phyloP scores from a whole-genome alignment of 2,888 invertebrate species.

The Tenthredo mesomela region DNA sequence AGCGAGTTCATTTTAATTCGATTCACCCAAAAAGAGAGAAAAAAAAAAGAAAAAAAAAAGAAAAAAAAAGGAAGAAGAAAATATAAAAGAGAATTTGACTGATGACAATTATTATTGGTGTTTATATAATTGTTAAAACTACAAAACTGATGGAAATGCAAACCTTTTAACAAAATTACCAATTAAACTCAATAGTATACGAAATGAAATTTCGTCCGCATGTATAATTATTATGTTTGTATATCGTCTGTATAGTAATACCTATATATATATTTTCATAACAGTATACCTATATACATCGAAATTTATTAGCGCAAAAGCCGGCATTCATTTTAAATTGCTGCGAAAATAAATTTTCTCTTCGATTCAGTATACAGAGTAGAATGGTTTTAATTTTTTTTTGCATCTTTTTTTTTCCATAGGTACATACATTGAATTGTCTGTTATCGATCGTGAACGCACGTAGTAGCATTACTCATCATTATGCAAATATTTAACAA shows the following conservation, averaged over 20 bases:
- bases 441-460: background rate
- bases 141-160: conserved; percentile 6
- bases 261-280: too few relatives aligned
- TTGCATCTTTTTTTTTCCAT: background rate
- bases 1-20: conserved; percentile 8
- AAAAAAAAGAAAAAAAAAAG: background rate
- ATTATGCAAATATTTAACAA: conserved; percentile 16
- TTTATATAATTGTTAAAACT: background rate
- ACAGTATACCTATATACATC: too few relatives aligned
- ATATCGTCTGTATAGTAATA: background rate
- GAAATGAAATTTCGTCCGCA: conserved; percentile 9
- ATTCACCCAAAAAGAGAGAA: background rate
- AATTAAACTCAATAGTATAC: conserved; percentile 19
- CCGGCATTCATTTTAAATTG: background rate
- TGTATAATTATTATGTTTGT: background rate
- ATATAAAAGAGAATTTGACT: background rate
- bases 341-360: conserved; percentile 3
- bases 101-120: background rate
- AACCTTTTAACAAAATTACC: conserved; percentile 33
- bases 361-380: background rate
- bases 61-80: background rate
- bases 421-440: background rate
- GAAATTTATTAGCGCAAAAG: background rate
- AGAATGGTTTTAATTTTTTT: background rate
- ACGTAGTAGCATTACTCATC: background rate